A percentile compares a stretch with the other conserved stretches of the same genome.
phyloP scores from a whole-genome alignment of 2,797 vertebrate species.

The Macropus fuliginosus region DNA sequence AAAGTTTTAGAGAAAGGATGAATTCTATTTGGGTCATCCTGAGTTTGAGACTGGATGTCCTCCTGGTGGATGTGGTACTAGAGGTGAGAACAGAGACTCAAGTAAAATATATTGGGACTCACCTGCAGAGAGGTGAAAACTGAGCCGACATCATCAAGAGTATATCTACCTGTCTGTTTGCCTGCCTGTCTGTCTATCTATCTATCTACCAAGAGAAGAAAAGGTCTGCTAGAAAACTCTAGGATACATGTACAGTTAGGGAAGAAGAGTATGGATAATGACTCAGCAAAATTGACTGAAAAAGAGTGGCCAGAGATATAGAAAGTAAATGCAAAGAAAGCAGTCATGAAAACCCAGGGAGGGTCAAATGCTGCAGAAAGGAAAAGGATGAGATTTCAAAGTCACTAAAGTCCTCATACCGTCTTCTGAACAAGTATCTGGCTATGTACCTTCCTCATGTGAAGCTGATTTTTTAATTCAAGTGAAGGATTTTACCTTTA shows the following conservation, averaged over 20 bases:
- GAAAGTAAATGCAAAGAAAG: neutral
- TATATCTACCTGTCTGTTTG: neutral
- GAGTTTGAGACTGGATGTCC: neutral
- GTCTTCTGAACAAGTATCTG: neutral
- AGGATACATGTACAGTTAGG: neutral
- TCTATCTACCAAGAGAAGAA: neutral
- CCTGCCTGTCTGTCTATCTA: too few species aligned
- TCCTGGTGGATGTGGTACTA: neutral
- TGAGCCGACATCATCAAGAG: neutral
- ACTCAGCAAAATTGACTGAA: neutral
- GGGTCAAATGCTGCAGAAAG: neutral
- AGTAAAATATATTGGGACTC: neutral
- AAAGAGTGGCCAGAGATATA: neutral
- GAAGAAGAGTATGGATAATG: neutral
- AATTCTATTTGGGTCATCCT: neutral
- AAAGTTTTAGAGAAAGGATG: neutral
- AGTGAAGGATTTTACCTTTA: neutral
- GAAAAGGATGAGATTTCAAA: neutral
- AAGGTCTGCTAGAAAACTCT: neutral
- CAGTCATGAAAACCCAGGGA: neutral
- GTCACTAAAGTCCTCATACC: neutral
- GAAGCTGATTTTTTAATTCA: neutral
- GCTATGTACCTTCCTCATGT: neutral
- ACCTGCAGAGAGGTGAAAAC: neutral
- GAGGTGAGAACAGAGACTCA: neutral